Conservation (phyloP, 2,888 invertebrate species). For the Chymomyza amoena region DNA sequence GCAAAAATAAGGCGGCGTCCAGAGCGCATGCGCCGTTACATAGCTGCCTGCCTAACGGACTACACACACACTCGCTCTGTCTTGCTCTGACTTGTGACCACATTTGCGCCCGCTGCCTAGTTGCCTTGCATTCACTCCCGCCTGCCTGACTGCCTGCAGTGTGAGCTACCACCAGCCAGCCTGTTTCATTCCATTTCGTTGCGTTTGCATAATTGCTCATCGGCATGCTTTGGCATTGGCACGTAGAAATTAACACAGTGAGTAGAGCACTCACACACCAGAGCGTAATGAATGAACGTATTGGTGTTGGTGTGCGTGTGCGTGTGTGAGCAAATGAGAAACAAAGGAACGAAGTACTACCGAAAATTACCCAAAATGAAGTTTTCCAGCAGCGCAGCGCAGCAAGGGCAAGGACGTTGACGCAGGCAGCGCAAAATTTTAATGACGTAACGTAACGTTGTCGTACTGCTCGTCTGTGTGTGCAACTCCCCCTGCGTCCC, state of each 20-base stretch:
- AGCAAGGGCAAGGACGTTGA: conserved; percentile 22
- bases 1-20: conserved; percentile 34
- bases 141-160: conserved; percentile 4
- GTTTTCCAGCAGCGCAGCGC: conserved; percentile 52
- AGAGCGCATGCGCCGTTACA: conserved; percentile 52
- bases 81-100: conserved; percentile 10
- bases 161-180: conserved; percentile 27
- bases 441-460: conserved; percentile 60
- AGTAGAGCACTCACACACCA: neutral
- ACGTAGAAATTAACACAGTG: conserved; percentile 63
- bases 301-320: neutral
- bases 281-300: conserved; percentile 58
- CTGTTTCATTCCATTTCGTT: conserved; percentile 40
- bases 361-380: conserved; percentile 71
- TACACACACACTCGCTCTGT: conserved; percentile 18
- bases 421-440: conserved; percentile 45
- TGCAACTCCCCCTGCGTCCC: neutral
- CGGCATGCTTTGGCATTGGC: conserved; percentile 55
- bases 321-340: conserved; percentile 51
- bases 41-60: neutral
- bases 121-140: conserved; percentile 12
- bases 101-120: conserved; percentile 5
- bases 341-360: conserved; percentile 52
- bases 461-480: conserved; percentile 22
- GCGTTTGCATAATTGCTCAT: conserved; percentile 45